These are phyloP conservation scores for Pseudorasbora parva DNA, from an alignment of 2,113 vertebrate species.

Conservation along the genomic window DNA sequence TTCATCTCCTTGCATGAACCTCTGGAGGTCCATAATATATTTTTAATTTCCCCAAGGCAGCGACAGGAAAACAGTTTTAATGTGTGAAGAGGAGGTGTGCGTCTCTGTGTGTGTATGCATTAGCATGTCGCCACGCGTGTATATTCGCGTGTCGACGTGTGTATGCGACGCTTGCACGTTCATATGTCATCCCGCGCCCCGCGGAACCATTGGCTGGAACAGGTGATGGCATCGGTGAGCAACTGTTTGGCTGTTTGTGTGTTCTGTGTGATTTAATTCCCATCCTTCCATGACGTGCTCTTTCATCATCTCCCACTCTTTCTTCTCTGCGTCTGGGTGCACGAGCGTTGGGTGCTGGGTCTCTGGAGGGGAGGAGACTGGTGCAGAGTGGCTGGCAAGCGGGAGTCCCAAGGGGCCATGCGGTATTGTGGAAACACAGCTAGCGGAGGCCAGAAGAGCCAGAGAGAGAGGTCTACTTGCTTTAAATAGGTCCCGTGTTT, in stretches of 20 bases:
- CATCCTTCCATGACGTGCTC: constrained; percentile 51
- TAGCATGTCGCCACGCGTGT: constrained; percentile 29
- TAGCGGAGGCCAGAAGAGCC: constrained; percentile 48
- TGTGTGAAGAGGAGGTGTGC: constrained; percentile 64
- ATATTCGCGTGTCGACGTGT: constrained; percentile 41
- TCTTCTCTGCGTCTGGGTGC: constrained; percentile 18
- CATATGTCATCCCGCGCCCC: not conserved
- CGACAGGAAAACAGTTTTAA: constrained; percentile 79
- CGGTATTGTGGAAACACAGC: constrained; percentile 54
- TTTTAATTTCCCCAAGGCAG: constrained; percentile 83
- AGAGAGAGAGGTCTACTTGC: constrained; percentile 49
- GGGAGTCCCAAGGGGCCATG: constrained; percentile 17
- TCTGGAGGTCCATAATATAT: constrained; percentile 82
- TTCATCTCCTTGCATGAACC: constrained; percentile 70
- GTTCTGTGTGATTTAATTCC: constrained; percentile 48
- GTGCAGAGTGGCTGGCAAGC: constrained; percentile 42
- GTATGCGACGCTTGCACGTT: not conserved
- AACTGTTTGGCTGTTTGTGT: constrained; percentile 62
- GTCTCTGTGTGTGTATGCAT: constrained; percentile 46
- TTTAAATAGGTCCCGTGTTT: constrained; percentile 64
- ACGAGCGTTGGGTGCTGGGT: constrained; percentile 53
- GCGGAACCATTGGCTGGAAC: constrained; percentile 43
- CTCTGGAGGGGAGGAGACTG: constrained; percentile 43
- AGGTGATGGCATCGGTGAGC: constrained; percentile 61
- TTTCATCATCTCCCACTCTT: constrained; percentile 47